Conservation (phyloP, 2,113 vertebrate genomes). For the Rhadina sibilatrix region DNA sequence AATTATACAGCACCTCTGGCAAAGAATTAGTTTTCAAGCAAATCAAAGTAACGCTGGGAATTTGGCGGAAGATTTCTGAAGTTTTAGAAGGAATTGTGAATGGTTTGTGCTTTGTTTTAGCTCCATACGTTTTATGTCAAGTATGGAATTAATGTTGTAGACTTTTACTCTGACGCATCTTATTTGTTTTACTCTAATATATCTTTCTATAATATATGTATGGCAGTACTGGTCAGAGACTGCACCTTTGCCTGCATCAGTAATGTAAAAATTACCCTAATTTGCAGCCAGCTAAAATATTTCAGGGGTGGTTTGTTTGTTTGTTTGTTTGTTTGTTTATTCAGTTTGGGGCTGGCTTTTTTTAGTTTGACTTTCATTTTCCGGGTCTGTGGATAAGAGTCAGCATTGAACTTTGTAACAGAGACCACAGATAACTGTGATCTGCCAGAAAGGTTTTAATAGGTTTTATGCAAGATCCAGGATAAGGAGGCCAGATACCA, state of each 20-base stretch:
- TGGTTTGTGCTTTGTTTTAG: background rate
- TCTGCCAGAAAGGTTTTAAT: background rate
- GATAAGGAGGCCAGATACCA: background rate
- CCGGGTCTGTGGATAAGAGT: background rate
- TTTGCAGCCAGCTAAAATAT: background rate
- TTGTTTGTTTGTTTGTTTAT: background rate
- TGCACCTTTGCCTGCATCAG: background rate
- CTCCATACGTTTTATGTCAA: background rate
- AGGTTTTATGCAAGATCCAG: background rate
- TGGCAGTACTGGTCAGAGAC: background rate
- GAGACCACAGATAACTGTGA: background rate
- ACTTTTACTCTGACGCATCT: background rate
- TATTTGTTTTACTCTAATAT: background rate
- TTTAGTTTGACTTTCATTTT: background rate
- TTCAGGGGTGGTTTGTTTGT: background rate
- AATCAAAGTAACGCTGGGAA: background rate
- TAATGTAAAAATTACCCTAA: background rate
- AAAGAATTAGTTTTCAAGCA: background rate
- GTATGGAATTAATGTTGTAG: background rate
- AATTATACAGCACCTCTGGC: constrained; percentile 5
- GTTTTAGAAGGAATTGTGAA: background rate
- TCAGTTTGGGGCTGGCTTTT: background rate
- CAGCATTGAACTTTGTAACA: background rate
- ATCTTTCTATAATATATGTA: background rate
- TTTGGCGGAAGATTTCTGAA: background rate